Base-by-base conservation (phyloP, 2,888 invertebrate genomes). In the Cheilosia vernalis region DNA sequence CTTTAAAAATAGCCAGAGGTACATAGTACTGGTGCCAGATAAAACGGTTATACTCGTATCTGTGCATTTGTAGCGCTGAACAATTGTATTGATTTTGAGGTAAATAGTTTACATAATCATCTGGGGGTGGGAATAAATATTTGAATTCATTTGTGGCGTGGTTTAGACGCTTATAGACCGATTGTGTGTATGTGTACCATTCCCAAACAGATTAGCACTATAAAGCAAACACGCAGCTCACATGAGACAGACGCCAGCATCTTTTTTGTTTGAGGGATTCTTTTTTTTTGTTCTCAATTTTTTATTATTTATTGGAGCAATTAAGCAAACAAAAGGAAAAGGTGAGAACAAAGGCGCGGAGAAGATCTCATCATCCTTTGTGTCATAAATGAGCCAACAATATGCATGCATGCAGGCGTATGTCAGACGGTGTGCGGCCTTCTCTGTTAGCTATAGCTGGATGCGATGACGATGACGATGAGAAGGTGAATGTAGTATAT, bases 321-420 rank as follows among this genome's bases (percentile, higher is more conserved):
- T 83, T 67, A 83, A 74, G 53, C 13, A 61, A 60, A 74, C 51
- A 58, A 64, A 81, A 47, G 76, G 42, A 61, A 64, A 81, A 80
- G 81, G 81, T 77, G 72, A 85, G 72, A 81, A 85, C 85, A 85
- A 85, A 81, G 81, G 60, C 70, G 77, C 40, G 44, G 66, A 56
- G 40, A 78, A 67, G 72, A 85, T 76, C 76, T 55, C 69, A 37
- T 67, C 79, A 81, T 85, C 81, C 81, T 85, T 85, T 85, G 85
- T 85, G 85, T 72, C 80, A 81, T 85, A 85, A 85, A 85, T 61
- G 63, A 37, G 40, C 24, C 64, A 49, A 74, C 27, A 81, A 77
- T 80, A 85, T 85, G 85, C 74, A 85, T 81, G 85, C 74, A 85
- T 81, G 85, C 85, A 85, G 81, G 85, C 85, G 24, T 56, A 69